These are phyloP conservation scores for Dendrolimus pini DNA, from an alignment of 2,888 invertebrate genomes.

Conservation along the genomic window DNA sequence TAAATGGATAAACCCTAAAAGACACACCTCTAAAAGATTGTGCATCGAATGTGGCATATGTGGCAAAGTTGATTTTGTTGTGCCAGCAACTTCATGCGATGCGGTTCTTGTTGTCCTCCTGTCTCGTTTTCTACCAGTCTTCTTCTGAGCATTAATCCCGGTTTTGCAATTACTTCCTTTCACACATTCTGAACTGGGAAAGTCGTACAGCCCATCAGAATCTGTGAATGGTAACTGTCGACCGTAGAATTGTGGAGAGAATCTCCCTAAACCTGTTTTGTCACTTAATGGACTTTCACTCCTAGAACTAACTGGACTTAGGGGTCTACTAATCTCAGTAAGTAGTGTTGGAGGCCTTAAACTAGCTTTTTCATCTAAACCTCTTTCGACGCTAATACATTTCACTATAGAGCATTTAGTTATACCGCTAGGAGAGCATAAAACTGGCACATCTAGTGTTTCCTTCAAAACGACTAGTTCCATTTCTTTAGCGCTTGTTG, in stretches of 20 bases:
- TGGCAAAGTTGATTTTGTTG: constrained; percentile 73
- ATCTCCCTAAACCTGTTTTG: constrained; percentile 80
- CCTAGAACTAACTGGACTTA: constrained; percentile 86
- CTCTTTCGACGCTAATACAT: constrained; percentile 74
- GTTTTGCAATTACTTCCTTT: constrained; percentile 72
- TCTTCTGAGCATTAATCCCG: constrained; percentile 72
- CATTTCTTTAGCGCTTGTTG: constrained; percentile 81
- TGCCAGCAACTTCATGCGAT: constrained; percentile 60
- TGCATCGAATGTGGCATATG: constrained; percentile 73
- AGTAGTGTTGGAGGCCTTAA: constrained; percentile 72
- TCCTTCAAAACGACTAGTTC: constrained; percentile 62
- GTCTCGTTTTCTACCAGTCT: constrained; percentile 78
- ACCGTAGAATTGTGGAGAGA: constrained; percentile 84
- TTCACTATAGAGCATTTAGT: constrained; percentile 74
- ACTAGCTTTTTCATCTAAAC: constrained; percentile 64
- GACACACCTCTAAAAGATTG: constrained; percentile 73
- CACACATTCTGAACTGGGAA: constrained; percentile 84
- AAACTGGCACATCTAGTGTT: constrained; percentile 60
- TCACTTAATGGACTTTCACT: constrained; percentile 88
- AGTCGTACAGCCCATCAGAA: constrained; percentile 88
- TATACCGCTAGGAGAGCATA: constrained; percentile 66
- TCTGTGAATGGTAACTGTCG: constrained; percentile 84
- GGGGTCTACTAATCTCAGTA: constrained; percentile 74
- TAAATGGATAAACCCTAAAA: too few species aligned
- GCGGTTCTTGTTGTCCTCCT: constrained; percentile 75